Evolutionary conservation across 2,113 vertebrate species (phyloP).

Genomic region (Riparia riparia): DNA sequence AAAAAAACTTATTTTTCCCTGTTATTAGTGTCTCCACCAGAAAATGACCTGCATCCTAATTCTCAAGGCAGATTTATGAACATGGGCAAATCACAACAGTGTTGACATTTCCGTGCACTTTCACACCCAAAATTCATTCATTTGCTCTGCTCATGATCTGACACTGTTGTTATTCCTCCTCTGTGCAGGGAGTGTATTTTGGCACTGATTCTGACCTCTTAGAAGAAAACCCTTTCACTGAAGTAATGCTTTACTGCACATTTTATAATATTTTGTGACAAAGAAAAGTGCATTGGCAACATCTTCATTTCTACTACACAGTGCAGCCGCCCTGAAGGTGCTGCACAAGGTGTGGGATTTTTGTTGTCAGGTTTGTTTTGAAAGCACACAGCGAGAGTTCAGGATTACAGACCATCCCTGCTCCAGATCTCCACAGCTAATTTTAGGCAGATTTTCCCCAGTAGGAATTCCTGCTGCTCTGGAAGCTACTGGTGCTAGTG

Average conservation of each 20-base stretch:
- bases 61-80: background rate
- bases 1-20: background rate
- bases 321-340: background rate
- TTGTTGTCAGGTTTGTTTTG: background rate
- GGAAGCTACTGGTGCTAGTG: background rate
- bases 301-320: background rate
- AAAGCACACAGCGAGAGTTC: background rate
- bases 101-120: background rate
- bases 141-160: background rate
- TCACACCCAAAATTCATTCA: background rate
- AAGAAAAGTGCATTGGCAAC: background rate
- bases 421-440: background rate
- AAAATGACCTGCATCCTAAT: background rate
- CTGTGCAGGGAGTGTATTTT: background rate
- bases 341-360: fast-evolving
- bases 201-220: background rate
- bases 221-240: background rate
- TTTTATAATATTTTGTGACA: background rate
- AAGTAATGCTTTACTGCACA: background rate
- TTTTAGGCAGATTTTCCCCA: background rate
- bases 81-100: background rate
- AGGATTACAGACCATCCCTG: background rate
- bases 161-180: background rate
- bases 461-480: background rate
- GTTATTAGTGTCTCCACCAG: background rate